Evolutionary conservation across 2,888 invertebrate genomes (phyloP).

Genomic region (Aphidius colemani): DNA sequence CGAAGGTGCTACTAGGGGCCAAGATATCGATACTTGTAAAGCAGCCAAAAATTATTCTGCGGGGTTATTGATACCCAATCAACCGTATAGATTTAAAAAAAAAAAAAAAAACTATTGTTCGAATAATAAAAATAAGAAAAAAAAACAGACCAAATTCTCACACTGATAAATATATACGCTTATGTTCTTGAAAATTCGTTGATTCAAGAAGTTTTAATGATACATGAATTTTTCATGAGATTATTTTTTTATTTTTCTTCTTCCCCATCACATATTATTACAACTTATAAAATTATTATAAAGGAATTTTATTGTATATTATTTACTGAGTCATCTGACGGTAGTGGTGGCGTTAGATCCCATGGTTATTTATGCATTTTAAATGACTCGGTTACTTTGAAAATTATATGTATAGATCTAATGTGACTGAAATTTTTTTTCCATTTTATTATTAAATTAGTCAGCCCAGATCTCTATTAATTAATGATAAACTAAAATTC

Average conservation of each 20-base stretch:
- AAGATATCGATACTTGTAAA: slow-evolving; percentile 36
- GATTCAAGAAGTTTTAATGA: slow-evolving; percentile 50
- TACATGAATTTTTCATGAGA: slow-evolving; percentile 48
- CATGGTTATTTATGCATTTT: too few relatives aligned
- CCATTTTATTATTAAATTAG: slow-evolving; percentile 40
- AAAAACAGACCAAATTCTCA: slow-evolving; percentile 46
- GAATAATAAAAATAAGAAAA: slow-evolving; percentile 41
- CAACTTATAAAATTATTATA: background rate
- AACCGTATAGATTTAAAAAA: slow-evolving; percentile 48
- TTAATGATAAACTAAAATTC: slow-evolving; percentile 47
- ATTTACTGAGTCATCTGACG: too few relatives aligned
- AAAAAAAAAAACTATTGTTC: slow-evolving; percentile 37
- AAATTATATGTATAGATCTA: too few relatives aligned
- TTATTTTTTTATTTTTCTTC: slow-evolving; percentile 5
- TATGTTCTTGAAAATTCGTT: slow-evolving; percentile 45
- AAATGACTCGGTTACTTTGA: too few relatives aligned
- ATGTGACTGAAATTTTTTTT: too few relatives aligned
- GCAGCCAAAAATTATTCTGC: slow-evolving; percentile 36
- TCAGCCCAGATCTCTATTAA: slow-evolving; percentile 42
- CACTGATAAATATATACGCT: slow-evolving; percentile 25
- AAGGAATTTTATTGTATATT: too few relatives aligned
- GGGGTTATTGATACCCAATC: slow-evolving; percentile 58
- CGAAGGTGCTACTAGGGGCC: slow-evolving; percentile 28
- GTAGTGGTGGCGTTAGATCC: too few relatives aligned
- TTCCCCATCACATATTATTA: background rate